phyloP scores from a whole-genome alignment of 2,113 vertebrate genomes.

The Gallinago undulata region DNA sequence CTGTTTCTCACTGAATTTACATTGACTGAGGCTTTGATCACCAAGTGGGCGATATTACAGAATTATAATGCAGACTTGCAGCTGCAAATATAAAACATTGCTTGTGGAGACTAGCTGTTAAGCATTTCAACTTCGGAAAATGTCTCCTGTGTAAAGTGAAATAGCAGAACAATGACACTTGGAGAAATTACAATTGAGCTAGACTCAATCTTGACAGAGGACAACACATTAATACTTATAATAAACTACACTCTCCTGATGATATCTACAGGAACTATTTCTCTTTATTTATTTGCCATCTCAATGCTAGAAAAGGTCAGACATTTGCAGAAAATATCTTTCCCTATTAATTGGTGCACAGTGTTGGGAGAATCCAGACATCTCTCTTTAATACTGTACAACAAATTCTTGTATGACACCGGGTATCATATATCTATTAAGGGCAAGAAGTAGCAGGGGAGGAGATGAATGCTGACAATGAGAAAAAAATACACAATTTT shows the following conservation, averaged over 20 bases:
- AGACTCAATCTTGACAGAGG: not conserved
- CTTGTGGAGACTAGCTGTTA: not conserved
- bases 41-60: not conserved
- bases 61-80: not conserved
- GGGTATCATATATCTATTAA: not conserved
- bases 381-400: not conserved
- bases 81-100: not conserved
- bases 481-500: not conserved
- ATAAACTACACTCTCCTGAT: not conserved
- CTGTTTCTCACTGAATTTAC: not conserved
- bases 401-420: not conserved
- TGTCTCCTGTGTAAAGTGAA: not conserved
- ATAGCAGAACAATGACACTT: not conserved
- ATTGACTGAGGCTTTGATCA: not conserved
- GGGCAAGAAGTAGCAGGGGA: not conserved
- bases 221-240: not conserved
- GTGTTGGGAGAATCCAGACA: not conserved
- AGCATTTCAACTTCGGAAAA: not conserved
- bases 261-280: not conserved
- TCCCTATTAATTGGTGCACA: not conserved
- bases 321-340: not conserved
- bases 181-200: not conserved
- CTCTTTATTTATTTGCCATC: not conserved
- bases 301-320: not conserved
- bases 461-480: not conserved